Evolutionary conservation across 2,797 vertebrate genomes (phyloP), one percentile per base, ranked within the genome.

Genomic region (Eulemur albifrons): DNA sequence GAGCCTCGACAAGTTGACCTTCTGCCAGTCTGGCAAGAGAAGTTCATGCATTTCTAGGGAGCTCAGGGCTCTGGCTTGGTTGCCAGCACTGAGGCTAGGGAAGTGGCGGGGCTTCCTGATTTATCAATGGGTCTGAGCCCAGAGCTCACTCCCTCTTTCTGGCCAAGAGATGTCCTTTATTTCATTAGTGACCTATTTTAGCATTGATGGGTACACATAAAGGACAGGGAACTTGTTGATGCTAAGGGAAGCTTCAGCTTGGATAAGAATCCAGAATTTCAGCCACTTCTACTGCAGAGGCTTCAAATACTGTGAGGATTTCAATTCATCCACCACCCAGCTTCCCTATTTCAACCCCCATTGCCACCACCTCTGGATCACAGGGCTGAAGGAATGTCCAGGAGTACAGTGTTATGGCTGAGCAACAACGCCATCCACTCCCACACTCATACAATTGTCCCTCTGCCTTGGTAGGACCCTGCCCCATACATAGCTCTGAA

Each of bases 11-110:
- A 97, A 96, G 69, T 40, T 82, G 81, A 27, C 0, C 32, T 52
- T 77, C 83, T 65, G 54, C 88, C 43, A 96, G 76, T 81, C 96
- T 94, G 94, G 93, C 83, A 96, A 96, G 86, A 18, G 81, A 96
- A 96, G 76, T 40, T 48, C 79, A 86, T 93, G 67, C 50, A 84
- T 82, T 67, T 90, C 61, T 1, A 1, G 86, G 90, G 93, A 89
- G 77, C 50, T 93, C 84, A 10, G 67, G 54, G 91, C 72, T 82
- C 45, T 95, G 86, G 73, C 73, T 77, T 38, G 84, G 75, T 70
- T 88, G 63, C 35, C 35, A 72, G 84, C 17, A 54, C 27, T 18
- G 2, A 13, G 23, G n/a, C 59, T 65, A 30, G 43, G 40, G 40
- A 81, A 5, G 13, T 76, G 73, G 59, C n/a, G 18, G 40, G 52